These are phyloP conservation scores for Notospermus geniculatus DNA, from an alignment of 1,140 invertebrate genomes.

Conservation along the genomic window DNA sequence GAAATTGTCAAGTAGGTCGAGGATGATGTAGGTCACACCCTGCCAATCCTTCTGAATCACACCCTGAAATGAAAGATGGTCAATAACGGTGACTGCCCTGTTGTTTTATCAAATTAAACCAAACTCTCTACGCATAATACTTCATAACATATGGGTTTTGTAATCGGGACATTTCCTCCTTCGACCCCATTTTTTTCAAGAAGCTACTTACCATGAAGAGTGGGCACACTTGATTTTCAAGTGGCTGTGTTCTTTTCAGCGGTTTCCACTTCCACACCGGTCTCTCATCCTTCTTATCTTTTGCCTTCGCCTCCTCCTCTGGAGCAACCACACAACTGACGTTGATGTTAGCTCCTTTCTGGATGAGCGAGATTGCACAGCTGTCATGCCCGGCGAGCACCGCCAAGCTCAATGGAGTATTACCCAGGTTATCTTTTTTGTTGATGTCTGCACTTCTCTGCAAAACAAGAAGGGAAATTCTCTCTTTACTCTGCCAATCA, in stretches of 20 bases:
- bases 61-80: constrained; percentile 31
- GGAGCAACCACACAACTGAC: constrained; percentile 33
- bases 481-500: neutral
- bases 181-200: too few species aligned
- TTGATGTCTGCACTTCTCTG: constrained; percentile 51
- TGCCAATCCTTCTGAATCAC: constrained; percentile 48
- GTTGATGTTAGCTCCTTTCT: constrained; percentile 52
- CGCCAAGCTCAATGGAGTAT: constrained; percentile 59
- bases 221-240: too few species aligned
- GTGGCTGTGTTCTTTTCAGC: constrained; percentile 21
- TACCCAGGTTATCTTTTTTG: constrained; percentile 53
- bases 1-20: constrained; percentile 33
- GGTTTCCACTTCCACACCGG: constrained; percentile 41
- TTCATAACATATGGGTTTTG: too few species aligned
- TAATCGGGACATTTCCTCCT: too few species aligned
- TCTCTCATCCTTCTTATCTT: constrained; percentile 28
- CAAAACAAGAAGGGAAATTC: constrained; percentile 22
- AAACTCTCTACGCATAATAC: too few species aligned
- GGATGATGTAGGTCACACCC: constrained; percentile 47
- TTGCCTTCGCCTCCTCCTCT: constrained; percentile 18
- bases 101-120: neutral
- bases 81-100: neutral
- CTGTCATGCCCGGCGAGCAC: constrained; percentile 57
- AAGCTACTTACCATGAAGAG: too few species aligned
- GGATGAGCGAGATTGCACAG: constrained; percentile 57